Evolutionary conservation across 2,888 invertebrate genomes (phyloP), one percentile per base, ranked within the genome.

Genomic region (Sipunculus nudus): DNA sequence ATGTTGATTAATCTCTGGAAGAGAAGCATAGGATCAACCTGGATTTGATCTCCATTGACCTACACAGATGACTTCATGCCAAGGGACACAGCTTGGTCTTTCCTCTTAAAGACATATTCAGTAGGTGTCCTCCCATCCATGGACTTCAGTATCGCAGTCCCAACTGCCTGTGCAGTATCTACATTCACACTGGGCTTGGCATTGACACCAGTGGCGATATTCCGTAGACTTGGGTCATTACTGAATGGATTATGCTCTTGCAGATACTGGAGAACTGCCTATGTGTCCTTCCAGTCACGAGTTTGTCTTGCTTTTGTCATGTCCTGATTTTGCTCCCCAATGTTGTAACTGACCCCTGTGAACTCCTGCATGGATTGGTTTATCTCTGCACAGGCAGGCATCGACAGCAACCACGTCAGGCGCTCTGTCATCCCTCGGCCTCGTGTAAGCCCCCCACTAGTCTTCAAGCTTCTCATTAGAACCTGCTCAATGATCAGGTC

Each of bases 21-120:
- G 6, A 73, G 32, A 0, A 70, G 61, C 28, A 69, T 65, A n/a
- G 68, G 63, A 50, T 73, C 72, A 4, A 70, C 50, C 13, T 63
- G n/a, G 10, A 71, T 35, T 25, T 28, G 25, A 10, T 69, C 65
- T 2, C 48, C 55, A n/a, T 53, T 53, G n/a, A 61, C 38, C 32
- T 63, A 59, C 1, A 62, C 25, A 1, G 35, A 25, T 2, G 41
- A 49, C 35, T 61, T 63, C 21, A 53, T 19, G 10, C 13, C 45
- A 10, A 61, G 47, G 23, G 66, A 68, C 1, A 56, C 49, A 29
- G 53, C 61, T 35, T 72, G 68, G 21, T 59, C 32, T 35, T 54
- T 55, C 38, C 52, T 55, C 31, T 59, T 68, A 38, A 71, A 73
- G 1, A 53, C 23, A 40, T 50, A 54, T 8, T 59, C 54, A 16